phyloP scores from a whole-genome alignment of 1,140 invertebrate genomes.

The Parasteatoda tepidariorum region DNA sequence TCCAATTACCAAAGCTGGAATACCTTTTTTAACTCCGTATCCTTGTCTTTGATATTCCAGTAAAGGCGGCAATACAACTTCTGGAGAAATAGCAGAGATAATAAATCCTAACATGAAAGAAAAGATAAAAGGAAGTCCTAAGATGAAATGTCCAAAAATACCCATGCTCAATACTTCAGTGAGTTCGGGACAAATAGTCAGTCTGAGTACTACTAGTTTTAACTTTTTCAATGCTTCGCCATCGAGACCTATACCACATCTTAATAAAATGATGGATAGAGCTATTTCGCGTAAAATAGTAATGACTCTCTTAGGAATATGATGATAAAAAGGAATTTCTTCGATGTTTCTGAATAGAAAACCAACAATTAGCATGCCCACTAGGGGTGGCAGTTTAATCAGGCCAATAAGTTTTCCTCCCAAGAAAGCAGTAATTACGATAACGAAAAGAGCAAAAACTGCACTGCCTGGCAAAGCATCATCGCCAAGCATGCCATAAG shows the following conservation, averaged over 20 bases:
- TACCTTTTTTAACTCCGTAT: constrained; percentile 92
- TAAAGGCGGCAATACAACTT: constrained; percentile 92
- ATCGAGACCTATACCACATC: constrained; percentile 93
- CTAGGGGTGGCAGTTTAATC: too few species aligned
- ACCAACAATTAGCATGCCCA: constrained; percentile 28
- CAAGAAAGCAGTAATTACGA: too few species aligned
- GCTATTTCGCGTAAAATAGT: constrained; percentile 80
- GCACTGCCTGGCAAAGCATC: too few species aligned
- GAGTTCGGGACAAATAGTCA: constrained; percentile 87
- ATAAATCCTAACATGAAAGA: constrained; percentile 85
- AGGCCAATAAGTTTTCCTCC: too few species aligned
- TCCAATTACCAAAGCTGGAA: constrained; percentile 94
- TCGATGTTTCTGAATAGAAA: constrained; percentile 7
- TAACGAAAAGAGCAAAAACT: too few species aligned
- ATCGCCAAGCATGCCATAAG: too few species aligned
- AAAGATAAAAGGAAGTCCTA: constrained; percentile 89
- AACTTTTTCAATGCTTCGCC: constrained; percentile 83
- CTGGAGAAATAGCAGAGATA: constrained; percentile 91
- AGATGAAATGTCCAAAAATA: constrained; percentile 78
- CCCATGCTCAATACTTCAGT: constrained; percentile 80
- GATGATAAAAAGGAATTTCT: neutral
- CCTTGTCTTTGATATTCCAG: constrained; percentile 84
- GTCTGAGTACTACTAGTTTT: constrained; percentile 80
- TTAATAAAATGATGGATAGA: constrained; percentile 88
- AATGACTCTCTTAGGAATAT: neutral